Base-by-base conservation (phyloP, 2,113 vertebrate genomes). In the Seriola aureovittata region DNA sequence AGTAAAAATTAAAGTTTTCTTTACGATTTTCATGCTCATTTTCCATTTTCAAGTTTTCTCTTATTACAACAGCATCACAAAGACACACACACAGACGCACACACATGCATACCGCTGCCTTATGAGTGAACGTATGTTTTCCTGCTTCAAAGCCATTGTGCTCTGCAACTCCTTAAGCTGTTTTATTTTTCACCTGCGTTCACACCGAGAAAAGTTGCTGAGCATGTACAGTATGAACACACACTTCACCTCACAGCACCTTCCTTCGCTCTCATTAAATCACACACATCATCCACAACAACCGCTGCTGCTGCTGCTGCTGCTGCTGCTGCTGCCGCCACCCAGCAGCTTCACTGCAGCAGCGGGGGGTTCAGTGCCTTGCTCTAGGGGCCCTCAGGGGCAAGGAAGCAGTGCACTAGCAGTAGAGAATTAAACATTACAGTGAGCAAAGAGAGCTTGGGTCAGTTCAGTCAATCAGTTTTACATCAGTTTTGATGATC, bases 271-370 rank as follows among this genome's bases (percentile, higher is more conserved):
- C 71, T 71, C 81, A 75, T 90, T 85, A 81, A 71, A 81, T 57
- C 36, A 59, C 64, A 81, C 65, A 75, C 73, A 71, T 81, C 32
- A 71, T 81, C 32, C 82, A 82, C 72, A 65, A 55, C 2, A 64
- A 81, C 62, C 36, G 54, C 50, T 67, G 72, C 62, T 36, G 54
- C 50, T 67, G 72, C 72, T 63, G 80, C 50, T 36, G 54, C 50
- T 71, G 72, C 72, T 63, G 80, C 50, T 64, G 65, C 58, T 80
- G 50, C 65, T 76, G 84, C 60, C 70, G 54, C 72, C 55, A 69
- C 66, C 82, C 75, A 78, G 85, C 86, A 74, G 82, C 78, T 69
- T 72, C 67, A 88, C 89, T 90, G 91, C 85, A 89, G 86, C 88
- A 84, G 78, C 66, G 4, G 59, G 75, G 72, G 70, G 88, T 80